These are phyloP conservation scores for Cavia porcellus DNA, from an alignment of 2,113 vertebrate genomes.

Conservation along the genomic window DNA sequence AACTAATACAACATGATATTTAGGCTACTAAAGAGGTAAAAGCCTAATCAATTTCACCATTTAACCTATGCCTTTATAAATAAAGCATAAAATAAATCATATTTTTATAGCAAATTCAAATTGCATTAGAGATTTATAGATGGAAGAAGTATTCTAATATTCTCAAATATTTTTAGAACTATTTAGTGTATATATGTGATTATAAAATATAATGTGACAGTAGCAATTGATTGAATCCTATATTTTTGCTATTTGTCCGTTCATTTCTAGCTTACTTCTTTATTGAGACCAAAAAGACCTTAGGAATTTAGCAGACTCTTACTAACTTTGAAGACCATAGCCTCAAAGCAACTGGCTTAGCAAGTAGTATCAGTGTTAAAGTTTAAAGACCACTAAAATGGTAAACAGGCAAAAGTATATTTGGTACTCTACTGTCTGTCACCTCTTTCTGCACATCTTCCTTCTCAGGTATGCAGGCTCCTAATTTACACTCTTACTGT, in stretches of 20 bases:
- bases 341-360: not conserved
- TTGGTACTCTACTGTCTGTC: not conserved
- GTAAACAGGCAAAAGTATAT: not conserved
- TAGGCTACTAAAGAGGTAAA: not conserved
- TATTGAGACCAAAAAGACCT: not conserved
- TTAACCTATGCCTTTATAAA: not conserved
- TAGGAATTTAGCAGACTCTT: not conserved
- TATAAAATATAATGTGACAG: slow-evolving; percentile 28
- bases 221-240: slow-evolving; percentile 29
- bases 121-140: not conserved
- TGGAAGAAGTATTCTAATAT: not conserved
- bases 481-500: not conserved
- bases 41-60: slow-evolving; percentile 30
- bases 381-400: not conserved
- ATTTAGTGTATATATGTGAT: not conserved
- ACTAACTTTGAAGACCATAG: not conserved
- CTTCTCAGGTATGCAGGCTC: not conserved
- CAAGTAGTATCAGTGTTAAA: not conserved
- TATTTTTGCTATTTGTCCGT: not conserved
- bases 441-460: not conserved
- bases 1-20: not conserved
- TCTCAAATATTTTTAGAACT: not conserved
- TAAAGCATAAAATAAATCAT: slow-evolving; percentile 18
- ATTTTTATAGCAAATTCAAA: not conserved
- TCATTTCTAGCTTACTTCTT: not conserved